phyloP scores from a whole-genome alignment of 2,113 vertebrate genomes.

The Lepidothrix coronata region DNA sequence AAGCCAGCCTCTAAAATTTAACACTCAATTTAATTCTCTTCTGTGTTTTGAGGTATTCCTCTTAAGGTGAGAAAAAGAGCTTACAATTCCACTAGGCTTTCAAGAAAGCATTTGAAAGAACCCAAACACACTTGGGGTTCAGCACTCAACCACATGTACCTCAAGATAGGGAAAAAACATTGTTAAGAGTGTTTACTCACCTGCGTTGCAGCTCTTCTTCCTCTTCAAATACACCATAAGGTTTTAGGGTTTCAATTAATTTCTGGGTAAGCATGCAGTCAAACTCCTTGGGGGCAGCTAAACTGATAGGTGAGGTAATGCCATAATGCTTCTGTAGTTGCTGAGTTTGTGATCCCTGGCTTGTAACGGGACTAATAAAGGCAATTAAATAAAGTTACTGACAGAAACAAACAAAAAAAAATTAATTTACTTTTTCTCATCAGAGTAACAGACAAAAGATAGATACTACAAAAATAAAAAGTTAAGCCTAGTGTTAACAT shows the following conservation, averaged over 20 bases:
- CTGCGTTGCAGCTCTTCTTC: conserved; percentile 87
- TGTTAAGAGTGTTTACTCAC: conserved; percentile 47
- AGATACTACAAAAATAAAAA: neutral
- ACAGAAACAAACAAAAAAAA: neutral
- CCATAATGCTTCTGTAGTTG: conserved; percentile 85
- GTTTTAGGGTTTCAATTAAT: conserved; percentile 83
- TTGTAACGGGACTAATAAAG: conserved; percentile 80
- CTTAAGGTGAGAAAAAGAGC: neutral
- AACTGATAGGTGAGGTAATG: conserved; percentile 88
- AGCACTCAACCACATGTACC: neutral
- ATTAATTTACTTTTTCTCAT: neutral
- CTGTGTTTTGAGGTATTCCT: neutral
- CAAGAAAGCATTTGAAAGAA: neutral
- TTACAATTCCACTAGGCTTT: neutral
- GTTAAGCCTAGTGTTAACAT: neutral
- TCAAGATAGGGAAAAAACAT: neutral
- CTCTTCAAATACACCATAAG: conserved; percentile 87
- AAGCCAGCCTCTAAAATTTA: neutral
- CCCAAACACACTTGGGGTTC: neutral
- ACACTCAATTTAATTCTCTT: neutral
- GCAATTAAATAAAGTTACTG: conserved; percentile 67
- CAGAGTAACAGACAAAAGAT: neutral
- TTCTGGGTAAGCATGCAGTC: conserved; percentile 85
- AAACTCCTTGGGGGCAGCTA: conserved; percentile 84
- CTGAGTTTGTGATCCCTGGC: conserved; percentile 82